Base-by-base conservation (phyloP, 2,888 invertebrate genomes). In the Diaphora mendica region DNA sequence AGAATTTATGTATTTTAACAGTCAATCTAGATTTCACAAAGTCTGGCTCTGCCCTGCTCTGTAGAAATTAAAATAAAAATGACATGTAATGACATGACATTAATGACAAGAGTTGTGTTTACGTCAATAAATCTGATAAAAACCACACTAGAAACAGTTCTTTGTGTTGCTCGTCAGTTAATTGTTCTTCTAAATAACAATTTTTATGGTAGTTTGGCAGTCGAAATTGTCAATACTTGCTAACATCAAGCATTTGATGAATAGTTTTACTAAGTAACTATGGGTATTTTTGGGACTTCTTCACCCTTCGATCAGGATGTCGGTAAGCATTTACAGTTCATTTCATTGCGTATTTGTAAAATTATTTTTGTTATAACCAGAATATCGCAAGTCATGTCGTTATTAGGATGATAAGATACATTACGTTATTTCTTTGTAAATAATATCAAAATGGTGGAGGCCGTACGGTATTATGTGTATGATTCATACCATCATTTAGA, bases 241-340 rank as follows among this genome's bases (percentile, higher is more conserved):
- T 39, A 39, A 15, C 35, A 42, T 66, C 33, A 30, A 71, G 7
- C 48, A 48, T 67, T 72, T 73, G 26, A 71, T 73, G 69, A 66
- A 65, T 69, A 30, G 48, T 68, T 73, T 35, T 4, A 30, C 35
- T n/a, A 59, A 51, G 23, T 62, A 73, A 71, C 17, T 7, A 83
- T 83, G 83, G 83, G 83, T 26, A 82, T 83, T 73, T 83, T 83
- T 33, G 80, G 83, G 44, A 83, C 80, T 69, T 78, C 79, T 68
- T 84, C 82, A 72, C 82, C 84, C 11, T 84, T 84, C 69, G 80
- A 83, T 75, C 81, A 83, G 76, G 83, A 83, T 77, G 83, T 83
- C 69, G 83, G 83, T 83, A 82, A 86, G 87, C 83, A 51, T 35
- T n/a, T 30, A 17, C 59, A 48, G 59, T 2, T 33, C 3, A 55